phyloP scores from a whole-genome alignment of 2,888 invertebrate genomes.

The Zygogramma bicolorata region DNA sequence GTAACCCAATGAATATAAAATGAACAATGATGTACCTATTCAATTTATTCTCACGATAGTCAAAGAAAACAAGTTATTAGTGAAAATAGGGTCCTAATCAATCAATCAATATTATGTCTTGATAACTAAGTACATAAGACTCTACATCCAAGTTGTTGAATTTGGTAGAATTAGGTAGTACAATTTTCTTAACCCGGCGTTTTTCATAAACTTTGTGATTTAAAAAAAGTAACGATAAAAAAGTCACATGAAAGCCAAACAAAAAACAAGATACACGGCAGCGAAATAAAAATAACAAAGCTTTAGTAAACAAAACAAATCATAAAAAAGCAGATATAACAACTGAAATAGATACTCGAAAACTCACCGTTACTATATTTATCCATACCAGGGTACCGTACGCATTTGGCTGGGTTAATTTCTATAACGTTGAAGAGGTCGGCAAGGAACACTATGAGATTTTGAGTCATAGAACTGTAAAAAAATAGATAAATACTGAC shows the following conservation, averaged over 20 bases:
- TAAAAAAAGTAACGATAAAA: too few species aligned
- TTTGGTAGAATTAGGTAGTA: too few species aligned
- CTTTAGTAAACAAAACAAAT: conserved; percentile 21
- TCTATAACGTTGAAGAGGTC: conserved; percentile 95
- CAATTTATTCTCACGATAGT: too few species aligned
- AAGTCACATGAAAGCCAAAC: not conserved
- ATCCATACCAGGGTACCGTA: conserved; percentile 84
- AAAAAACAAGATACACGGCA: conserved; percentile 20
- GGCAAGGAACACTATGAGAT: conserved; percentile 90
- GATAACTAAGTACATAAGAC: too few species aligned
- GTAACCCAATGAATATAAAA: too few species aligned
- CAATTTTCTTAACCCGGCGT: too few species aligned
- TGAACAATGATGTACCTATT: too few species aligned
- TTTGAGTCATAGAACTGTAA: conserved; percentile 89
- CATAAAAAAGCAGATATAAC: conserved; percentile 5
- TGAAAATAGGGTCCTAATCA: too few species aligned
- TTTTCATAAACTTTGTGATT: too few species aligned
- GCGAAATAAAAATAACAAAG: conserved; percentile 30
- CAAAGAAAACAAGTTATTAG: too few species aligned
- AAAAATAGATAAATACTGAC: conserved; percentile 22
- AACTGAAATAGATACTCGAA: conserved; percentile 10
- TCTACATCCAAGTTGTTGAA: too few species aligned
- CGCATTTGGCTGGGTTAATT: conserved; percentile 91
- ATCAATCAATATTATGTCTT: too few species aligned
- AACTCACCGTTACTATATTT: conserved; percentile 66